Base-by-base conservation (phyloP, 2,797 vertebrate species). In the Dendrocincla fuliginosa region DNA sequence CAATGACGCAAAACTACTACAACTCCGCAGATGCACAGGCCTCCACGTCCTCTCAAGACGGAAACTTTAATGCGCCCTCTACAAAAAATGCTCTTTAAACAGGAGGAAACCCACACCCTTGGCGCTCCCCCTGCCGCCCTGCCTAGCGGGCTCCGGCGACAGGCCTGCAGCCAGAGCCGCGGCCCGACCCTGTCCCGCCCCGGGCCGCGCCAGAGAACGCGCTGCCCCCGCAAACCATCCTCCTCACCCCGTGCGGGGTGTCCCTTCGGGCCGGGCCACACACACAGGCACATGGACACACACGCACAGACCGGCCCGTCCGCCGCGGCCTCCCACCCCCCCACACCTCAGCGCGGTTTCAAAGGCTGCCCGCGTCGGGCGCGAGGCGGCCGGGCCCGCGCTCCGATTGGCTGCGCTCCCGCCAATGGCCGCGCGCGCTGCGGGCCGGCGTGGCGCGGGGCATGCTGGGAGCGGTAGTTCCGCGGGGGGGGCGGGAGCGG, bases 401-500 rank as follows among this genome's bases (percentile, higher is more conserved):
- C 53, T 33, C 41, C 59, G 1, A 94, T 87, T 92, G 94, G 95
- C 59, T 44, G 30, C 13, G 20, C 75, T 35, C 30, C 42, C 44
- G 4, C 86, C 84, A 89, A 82, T 64, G 53, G 22, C 5, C 11
- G 5, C 11, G 53, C 52, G 15, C 5, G 6, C 2, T 6, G 25
- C 2, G 1, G 0, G n/a, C 6, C 2, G 3, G 35, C 2, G 32
- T 47, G 3, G 37, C 49, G 75, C 87, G 30, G 28, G 30, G 90
- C 24, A 12, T 17, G 49, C 35, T 4, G 96, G 95, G 94, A 88
- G 60, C 2, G 2, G 82, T 89, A 70, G 86, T 89, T 65, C 30
- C 2, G 11, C 7, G 11, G 19, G 4, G 4, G 11, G 19, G 10
- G 23, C 2, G 9, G 18, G 9, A 4, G 28, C 2, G 18, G 0